Evolutionary conservation across 2,797 vertebrate species (phyloP).

Genomic region (Natrix natrix): DNA sequence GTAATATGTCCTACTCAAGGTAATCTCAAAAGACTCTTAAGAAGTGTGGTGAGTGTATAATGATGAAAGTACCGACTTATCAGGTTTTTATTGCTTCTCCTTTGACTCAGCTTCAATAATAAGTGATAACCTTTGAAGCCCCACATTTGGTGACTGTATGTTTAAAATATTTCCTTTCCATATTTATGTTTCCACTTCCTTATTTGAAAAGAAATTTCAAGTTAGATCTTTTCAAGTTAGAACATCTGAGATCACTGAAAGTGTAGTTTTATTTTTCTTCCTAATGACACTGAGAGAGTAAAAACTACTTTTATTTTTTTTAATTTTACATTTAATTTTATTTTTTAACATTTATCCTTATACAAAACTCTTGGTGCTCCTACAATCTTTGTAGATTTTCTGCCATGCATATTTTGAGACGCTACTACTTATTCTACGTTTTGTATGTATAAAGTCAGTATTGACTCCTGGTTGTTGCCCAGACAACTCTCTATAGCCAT

Average conservation of each 20-base stretch:
- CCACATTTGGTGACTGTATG: neutral
- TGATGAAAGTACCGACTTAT: neutral
- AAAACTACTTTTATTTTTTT: neutral
- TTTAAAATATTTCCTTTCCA: neutral
- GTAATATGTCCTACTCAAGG: neutral
- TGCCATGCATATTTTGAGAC: neutral
- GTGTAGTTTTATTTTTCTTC: neutral
- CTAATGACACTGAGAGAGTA: neutral
- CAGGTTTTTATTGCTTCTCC: neutral
- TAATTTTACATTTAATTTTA: neutral
- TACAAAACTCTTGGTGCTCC: neutral
- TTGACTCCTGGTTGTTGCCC: neutral
- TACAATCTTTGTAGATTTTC: neutral
- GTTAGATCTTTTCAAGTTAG: neutral
- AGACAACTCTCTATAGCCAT: neutral
- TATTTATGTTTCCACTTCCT: neutral
- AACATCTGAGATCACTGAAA: neutral
- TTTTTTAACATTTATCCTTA: neutral
- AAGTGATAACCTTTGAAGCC: neutral
- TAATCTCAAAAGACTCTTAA: neutral
- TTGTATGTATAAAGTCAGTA: neutral
- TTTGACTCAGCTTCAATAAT: neutral
- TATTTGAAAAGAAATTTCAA: neutral
- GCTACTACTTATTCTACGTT: neutral
- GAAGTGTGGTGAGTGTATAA: neutral